Conservation (phyloP, 2,113 vertebrate species). For the Alligator sinensis region DNA sequence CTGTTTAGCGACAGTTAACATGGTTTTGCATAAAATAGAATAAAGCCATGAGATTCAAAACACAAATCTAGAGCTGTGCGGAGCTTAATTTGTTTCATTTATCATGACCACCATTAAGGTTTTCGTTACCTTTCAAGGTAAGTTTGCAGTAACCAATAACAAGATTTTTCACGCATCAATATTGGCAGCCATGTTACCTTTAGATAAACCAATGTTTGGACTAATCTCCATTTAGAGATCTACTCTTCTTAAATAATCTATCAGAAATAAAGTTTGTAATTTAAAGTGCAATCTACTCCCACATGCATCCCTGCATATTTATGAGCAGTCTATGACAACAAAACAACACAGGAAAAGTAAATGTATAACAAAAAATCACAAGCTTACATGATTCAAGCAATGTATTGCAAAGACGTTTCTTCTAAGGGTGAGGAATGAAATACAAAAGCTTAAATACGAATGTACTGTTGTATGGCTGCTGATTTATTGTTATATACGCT, state of each 20-base stretch:
- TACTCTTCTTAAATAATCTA: not conserved
- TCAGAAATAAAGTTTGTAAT: not conserved
- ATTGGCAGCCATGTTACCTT: not conserved
- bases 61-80: not conserved
- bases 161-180: not conserved
- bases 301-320: not conserved
- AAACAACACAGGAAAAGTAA: not conserved
- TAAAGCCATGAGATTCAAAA: not conserved
- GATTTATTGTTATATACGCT: not conserved
- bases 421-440: not conserved
- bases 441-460: not conserved
- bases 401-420: rapidly evolving
- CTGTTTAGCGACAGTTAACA: not conserved
- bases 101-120: not conserved
- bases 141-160: not conserved
- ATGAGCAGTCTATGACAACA: not conserved
- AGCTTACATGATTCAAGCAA: not conserved
- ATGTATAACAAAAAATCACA: not conserved
- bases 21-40: not conserved
- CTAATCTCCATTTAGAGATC: not conserved
- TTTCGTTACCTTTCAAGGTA: not conserved
- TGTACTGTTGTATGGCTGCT: rapidly evolving
- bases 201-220: not conserved
- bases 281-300: not conserved
- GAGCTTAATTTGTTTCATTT: not conserved